Conservation (phyloP, 1,140 invertebrate species). For the Venustaconcha ellipsiformis region DNA sequence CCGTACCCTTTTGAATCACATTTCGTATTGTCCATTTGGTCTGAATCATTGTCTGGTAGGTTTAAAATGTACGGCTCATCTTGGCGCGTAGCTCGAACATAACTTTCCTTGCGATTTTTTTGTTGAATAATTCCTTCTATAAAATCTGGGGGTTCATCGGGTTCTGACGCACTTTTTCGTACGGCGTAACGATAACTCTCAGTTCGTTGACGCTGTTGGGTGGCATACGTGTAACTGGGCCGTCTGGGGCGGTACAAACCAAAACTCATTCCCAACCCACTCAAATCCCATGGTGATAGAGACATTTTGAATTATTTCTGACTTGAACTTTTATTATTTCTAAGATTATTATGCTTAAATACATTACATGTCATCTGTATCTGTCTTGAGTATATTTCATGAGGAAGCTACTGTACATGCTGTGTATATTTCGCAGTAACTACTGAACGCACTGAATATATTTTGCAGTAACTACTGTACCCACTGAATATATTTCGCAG, state of each 20-base stretch:
- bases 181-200: slow-evolving; percentile 65
- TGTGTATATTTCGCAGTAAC: no score
- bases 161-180: slow-evolving; percentile 47
- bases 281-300: slow-evolving; percentile 62
- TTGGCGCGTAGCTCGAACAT: slow-evolving; percentile 50
- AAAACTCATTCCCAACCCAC: slow-evolving; percentile 61
- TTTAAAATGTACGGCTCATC: slow-evolving; percentile 29
- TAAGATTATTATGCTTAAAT: no score
- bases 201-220: slow-evolving; percentile 59
- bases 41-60: slow-evolving; percentile 16
- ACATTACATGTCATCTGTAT: no score
- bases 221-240: slow-evolving; percentile 66
- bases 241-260: slow-evolving; percentile 63
- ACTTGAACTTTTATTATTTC: no score
- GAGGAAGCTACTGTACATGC: no score
- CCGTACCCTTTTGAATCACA: background rate
- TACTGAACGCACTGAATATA: no score
- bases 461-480: no score
- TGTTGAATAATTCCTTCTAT: slow-evolving; percentile 60
- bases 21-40: slow-evolving; percentile 6
- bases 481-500: no score
- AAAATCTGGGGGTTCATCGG: slow-evolving; percentile 52
- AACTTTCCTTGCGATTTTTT: slow-evolving; percentile 59
- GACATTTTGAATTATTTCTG: no score
- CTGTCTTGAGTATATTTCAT: no score